Percentiles rank a stretch among this genome's conserved stretches.
Evolutionary conservation across 2,888 invertebrate species (phyloP).

Genomic region (Microctonus brassicae): DNA sequence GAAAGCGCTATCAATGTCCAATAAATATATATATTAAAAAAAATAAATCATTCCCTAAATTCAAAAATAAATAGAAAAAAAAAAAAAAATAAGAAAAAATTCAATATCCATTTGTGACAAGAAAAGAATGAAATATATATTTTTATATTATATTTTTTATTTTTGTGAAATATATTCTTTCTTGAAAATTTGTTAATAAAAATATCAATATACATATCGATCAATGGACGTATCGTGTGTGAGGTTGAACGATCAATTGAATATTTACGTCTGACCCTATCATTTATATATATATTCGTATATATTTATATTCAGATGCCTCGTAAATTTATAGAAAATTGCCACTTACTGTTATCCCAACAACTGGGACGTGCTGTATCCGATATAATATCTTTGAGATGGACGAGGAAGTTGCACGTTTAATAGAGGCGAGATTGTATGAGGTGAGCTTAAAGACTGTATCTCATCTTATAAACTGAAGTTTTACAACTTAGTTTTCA

Average conservation of each 20-base stretch:
- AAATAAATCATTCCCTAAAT: neutral
- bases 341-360: conserved; percentile 43
- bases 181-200: neutral
- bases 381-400: conserved; percentile 19
- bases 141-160: neutral
- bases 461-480: neutral
- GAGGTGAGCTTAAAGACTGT: conserved; percentile 7
- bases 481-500: neutral
- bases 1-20: neutral
- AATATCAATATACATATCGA: neutral
- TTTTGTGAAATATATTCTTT: neutral
- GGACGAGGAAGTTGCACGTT: conserved; percentile 18
- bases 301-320: no score
- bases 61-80: neutral
- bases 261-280: conserved; percentile 26
- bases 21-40: neutral
- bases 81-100: neutral
- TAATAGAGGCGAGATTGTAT: conserved; percentile 20
- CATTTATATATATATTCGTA: conserved; percentile 7
- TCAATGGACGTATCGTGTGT: neutral
- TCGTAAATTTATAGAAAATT: conserved; percentile 45
- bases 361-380: conserved; percentile 42
- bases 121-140: no score
- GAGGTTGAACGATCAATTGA: conserved; percentile 12
- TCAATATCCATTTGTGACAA: neutral